Conservation (phyloP, 2,113 vertebrate species). For the Hiodon alosoides region DNA sequence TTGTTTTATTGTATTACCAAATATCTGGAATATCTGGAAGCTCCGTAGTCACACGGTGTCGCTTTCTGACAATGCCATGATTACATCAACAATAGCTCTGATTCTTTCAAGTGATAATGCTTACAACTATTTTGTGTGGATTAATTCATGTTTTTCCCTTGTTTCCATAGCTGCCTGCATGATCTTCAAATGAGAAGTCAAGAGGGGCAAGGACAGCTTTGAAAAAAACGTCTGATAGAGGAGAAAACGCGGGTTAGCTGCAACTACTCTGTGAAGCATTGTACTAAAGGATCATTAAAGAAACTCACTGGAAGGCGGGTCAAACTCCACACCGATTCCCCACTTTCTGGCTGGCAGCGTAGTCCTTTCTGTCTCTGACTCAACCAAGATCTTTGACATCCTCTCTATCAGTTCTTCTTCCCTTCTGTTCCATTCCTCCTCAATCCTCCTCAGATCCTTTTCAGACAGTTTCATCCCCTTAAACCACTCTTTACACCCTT, state of each 20-base stretch:
- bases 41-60: too few species aligned
- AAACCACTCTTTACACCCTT: too few species aligned
- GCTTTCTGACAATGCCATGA: too few species aligned
- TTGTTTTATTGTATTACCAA: background rate
- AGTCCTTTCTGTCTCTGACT: background rate
- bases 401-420: background rate
- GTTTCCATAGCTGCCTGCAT: too few species aligned
- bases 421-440: background rate
- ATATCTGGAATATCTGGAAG: background rate
- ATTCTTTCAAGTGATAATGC: too few species aligned
- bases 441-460: background rate
- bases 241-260: background rate
- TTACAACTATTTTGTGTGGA: too few species aligned
- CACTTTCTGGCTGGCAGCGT: background rate
- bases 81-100: too few species aligned
- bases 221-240: background rate
- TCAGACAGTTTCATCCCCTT: too few species aligned
- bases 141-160: too few species aligned
- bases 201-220: background rate
- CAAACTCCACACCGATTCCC: background rate
- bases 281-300: background rate
- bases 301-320: background rate
- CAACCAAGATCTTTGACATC: background rate
- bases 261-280: background rate
- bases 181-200: too few species aligned